phyloP scores from a whole-genome alignment of 2,888 invertebrate genomes.

The Itoplectis maculator region DNA sequence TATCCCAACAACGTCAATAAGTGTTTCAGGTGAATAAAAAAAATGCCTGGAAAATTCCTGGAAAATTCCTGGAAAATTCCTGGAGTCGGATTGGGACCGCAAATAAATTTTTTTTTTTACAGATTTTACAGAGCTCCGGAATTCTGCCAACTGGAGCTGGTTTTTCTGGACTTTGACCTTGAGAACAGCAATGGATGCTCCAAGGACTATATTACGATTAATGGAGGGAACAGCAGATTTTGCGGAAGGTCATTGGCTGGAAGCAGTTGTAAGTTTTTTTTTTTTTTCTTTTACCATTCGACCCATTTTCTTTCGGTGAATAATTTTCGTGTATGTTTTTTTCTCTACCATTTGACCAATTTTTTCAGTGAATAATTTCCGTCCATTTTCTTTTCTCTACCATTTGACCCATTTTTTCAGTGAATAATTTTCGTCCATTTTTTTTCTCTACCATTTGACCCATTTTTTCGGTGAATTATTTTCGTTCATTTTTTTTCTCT shows the following conservation, averaged over 20 bases:
- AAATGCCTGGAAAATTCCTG: not conserved
- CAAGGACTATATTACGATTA: constrained; percentile 84
- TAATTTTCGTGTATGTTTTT: too few relatives aligned
- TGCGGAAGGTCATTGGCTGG: constrained; percentile 83
- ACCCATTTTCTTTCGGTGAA: too few relatives aligned
- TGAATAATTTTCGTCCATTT: too few relatives aligned
- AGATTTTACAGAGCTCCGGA: constrained; percentile 84
- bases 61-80: too few relatives aligned
- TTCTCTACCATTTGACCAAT: too few relatives aligned
- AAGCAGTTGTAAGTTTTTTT: constrained; percentile 79
- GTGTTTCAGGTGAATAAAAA: constrained; percentile 84
- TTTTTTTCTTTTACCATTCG: not conserved
- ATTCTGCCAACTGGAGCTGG: constrained; percentile 83
- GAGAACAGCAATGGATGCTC: constrained; percentile 83
- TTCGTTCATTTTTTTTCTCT: too few relatives aligned
- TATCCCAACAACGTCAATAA: constrained; percentile 83
- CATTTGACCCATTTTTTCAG: too few relatives aligned
- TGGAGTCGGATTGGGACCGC: not conserved
- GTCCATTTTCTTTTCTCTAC: too few relatives aligned
- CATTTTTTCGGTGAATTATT: too few relatives aligned
- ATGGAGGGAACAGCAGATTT: constrained; percentile 80
- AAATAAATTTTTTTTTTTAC: constrained; percentile 49
- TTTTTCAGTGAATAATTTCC: too few relatives aligned
- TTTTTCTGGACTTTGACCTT: constrained; percentile 84
- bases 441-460: too few relatives aligned